These are phyloP conservation scores for Erinaceus europaeus DNA, from an alignment of 2,113 vertebrate genomes.

Conservation along the genomic window DNA sequence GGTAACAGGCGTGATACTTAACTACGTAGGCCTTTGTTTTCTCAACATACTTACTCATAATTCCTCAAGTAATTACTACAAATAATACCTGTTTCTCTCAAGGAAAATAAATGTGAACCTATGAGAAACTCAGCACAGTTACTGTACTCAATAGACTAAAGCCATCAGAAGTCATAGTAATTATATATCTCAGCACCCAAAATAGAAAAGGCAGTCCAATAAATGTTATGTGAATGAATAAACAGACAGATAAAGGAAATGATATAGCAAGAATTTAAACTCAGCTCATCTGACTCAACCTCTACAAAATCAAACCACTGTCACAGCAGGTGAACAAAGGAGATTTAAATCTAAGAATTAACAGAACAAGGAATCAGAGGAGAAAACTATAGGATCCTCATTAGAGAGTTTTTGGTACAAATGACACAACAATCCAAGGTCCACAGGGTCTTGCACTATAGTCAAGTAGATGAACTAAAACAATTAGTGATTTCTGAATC, in stretches of 20 bases:
- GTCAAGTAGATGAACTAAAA: conserved; percentile 20
- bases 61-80: conserved; percentile 18
- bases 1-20: not conserved
- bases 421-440: conserved; percentile 25
- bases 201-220: not conserved
- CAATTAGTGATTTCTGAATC: conserved; percentile 34
- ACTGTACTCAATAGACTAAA: conserved; percentile 11
- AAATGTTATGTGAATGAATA: not conserved
- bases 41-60: conserved; percentile 24
- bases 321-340: not conserved
- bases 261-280: not conserved
- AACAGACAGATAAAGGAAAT: not conserved
- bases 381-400: not conserved
- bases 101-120: conserved; percentile 29
- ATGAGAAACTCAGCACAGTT: conserved; percentile 11
- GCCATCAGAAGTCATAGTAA: not conserved
- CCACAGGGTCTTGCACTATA: not conserved
- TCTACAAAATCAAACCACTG: conserved; percentile 6
- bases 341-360: not conserved
- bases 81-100: not conserved
- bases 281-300: not conserved
- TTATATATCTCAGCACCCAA: not conserved
- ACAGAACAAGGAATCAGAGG: conserved; percentile 10
- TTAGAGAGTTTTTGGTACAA: conserved; percentile 36
- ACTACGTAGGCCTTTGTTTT: not conserved